These are phyloP conservation scores for Acanthurus tractus DNA, from an alignment of 2,797 vertebrate genomes.

Conservation along the genomic window DNA sequence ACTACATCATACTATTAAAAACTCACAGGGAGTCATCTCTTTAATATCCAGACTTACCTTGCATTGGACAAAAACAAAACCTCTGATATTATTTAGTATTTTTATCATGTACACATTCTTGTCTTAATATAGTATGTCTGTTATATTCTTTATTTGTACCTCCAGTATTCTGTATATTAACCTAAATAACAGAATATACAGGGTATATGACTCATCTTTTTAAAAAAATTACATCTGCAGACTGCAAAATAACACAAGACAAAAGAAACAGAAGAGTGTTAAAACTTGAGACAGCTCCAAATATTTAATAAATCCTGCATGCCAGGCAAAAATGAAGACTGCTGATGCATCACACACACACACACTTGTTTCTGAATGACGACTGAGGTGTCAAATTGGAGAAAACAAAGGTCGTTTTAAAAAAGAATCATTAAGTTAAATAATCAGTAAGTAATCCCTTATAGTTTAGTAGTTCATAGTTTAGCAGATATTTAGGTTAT, in stretches of 20 bases:
- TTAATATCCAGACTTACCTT: not conserved
- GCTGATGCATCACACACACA: not conserved
- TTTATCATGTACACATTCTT: not conserved
- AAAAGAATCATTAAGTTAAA: not conserved
- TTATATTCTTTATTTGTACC: not conserved
- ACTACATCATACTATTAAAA: not conserved
- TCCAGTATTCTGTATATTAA: not conserved
- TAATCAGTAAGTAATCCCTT: not conserved
- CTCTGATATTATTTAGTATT: not conserved
- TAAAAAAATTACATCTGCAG: not conserved
- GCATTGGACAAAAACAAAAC: not conserved
- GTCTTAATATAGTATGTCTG: not conserved
- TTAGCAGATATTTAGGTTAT: not conserved
- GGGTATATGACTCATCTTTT: not conserved
- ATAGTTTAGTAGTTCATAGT: not conserved
- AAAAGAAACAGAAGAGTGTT: not conserved
- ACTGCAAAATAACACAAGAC: not conserved
- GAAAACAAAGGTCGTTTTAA: not conserved
- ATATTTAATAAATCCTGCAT: not conserved
- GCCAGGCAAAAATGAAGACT: not conserved
- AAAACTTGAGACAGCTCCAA: not conserved
- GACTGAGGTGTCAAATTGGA: not conserved
- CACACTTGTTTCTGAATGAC: not conserved
- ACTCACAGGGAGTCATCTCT: not conserved
- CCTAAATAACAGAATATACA: not conserved